Base-by-base conservation (phyloP, 2,888 invertebrate genomes). In the Tuta absoluta region DNA sequence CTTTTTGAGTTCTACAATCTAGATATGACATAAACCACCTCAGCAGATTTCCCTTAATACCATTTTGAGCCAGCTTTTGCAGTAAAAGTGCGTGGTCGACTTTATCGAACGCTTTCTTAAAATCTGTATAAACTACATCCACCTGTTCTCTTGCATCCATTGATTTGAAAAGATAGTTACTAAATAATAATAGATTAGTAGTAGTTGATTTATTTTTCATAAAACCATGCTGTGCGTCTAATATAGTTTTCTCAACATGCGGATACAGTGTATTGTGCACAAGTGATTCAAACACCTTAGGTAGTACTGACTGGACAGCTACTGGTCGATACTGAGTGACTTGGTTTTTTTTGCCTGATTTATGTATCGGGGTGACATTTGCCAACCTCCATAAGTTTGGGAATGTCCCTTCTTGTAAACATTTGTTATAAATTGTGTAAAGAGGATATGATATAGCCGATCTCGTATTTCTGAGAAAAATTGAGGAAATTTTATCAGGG, bases 51-150 rank as follows among this genome's bases (percentile, higher is more conserved):
- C n/a, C n/a, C n/a, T n/a, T n/a, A n/a, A n/a, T n/a, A n/a, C 56
- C 56, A 24, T 24, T 24, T 10, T 2, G 11, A 12, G 23, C 21
- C 1, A 56, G 4, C 14, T 56, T 56, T 24, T 23, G 2, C 10
- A 56, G 3, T 2, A 56, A 14, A 17, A 56, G 2, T 4, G 2
- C n/a, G n/a, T 56, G 56, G 12, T 56, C 56, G 8, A 56, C 56
- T 10, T 24, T 23, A 14, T 56, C 56, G 14, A 56, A 56, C 2
- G 56, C 56, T 19, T 56, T 56, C 4, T 14, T 10, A 24, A 56
- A 56, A 24, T 56, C 56, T 11, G 56, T 56, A 19, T 56, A 56
- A 7, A 56, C 28, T 14, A 14, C 23, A 12, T 56, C 56, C 10
- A 56, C 28, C 23, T 56, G 56, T 24, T 10, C n/a, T 1, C 19